Base-by-base conservation (phyloP, 2,113 vertebrate species). In the Sardina pilchardus region DNA sequence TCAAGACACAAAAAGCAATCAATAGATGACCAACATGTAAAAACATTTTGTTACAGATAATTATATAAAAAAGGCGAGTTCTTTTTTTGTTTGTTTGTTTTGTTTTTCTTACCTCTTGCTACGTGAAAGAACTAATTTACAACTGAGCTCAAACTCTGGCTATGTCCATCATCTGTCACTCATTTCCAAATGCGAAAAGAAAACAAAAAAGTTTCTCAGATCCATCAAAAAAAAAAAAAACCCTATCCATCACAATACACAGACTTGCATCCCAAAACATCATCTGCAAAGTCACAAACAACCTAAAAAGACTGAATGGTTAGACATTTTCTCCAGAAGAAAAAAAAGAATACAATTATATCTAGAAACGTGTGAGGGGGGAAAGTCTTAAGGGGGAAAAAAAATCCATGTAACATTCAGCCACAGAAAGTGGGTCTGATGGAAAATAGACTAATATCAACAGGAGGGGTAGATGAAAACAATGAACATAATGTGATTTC, bases 91-190 rank as follows among this genome's bases (percentile, higher is more conserved):
- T 44, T 3, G 75, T 88, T 88, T 84, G 84, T 56, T 56, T 84
- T 88, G 82, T 86, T 80, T 47, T 5, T 84, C 85, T 88, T 84
- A 90, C 83, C 82, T 88, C 86, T 91, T 90, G 91, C 91, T 93
- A 94, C 88, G 82, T 90, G 89, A 92, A 93, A 86, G 87, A 93
- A 92, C 91, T 92, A 90, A 94, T 94, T 93, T 93, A 94, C 92
- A 94, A 88, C 82, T 83, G 89, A 90, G 89, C 88, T 86, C 86
- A 85, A 86, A 89, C 78, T 87, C 89, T 89, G 90, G 90, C 89
- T 89, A 88, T 71, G 83, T 89, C 86, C 87, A 86, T 48, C 86
- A 82, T 84, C 83, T 81, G 67, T 75, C 87, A 83, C 82, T 88
- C 48, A 84, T 85, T 87, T 50, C 82, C 83, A 84, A 83, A 84